phyloP scores from a whole-genome alignment of 2,113 vertebrate genomes.

The Odobenus rosmarus region DNA sequence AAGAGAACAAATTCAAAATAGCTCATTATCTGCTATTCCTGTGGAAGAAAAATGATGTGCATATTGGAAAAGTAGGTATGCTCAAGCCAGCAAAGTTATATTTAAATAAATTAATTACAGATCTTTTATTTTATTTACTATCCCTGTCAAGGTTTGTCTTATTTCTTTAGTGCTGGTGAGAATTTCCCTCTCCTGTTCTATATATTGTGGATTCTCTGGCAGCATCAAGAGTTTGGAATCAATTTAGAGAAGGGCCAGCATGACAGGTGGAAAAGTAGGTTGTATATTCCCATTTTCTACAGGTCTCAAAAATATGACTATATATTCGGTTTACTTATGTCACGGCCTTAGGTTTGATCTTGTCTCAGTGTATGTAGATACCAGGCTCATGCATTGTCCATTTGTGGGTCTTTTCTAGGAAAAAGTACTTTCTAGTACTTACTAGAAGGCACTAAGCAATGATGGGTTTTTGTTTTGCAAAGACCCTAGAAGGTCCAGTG shows the following conservation, averaged over 20 bases:
- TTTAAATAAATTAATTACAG: neutral
- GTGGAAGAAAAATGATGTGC: neutral
- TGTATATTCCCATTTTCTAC: neutral
- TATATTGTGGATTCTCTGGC: neutral
- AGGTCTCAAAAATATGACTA: rapidly evolving
- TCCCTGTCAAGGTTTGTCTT: neutral
- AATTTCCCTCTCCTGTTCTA: neutral
- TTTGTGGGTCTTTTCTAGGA: neutral
- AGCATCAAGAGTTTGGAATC: neutral
- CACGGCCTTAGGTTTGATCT: neutral
- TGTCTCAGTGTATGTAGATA: neutral
- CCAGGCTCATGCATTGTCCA: neutral
- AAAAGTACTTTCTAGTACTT: neutral
- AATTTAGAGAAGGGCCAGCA: neutral
- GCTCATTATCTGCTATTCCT: neutral
- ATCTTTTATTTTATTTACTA: neutral
- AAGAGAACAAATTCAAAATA: neutral
- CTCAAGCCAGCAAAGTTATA: neutral
- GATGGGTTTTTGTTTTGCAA: neutral
- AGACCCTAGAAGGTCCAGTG: neutral
- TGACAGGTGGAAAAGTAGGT: no score
- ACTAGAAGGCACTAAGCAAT: no score
- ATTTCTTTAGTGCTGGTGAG: neutral
- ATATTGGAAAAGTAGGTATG: neutral
- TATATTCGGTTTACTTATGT: neutral